phyloP scores from a whole-genome alignment of 2,888 invertebrate species.

The Bimastos eiseni region DNA sequence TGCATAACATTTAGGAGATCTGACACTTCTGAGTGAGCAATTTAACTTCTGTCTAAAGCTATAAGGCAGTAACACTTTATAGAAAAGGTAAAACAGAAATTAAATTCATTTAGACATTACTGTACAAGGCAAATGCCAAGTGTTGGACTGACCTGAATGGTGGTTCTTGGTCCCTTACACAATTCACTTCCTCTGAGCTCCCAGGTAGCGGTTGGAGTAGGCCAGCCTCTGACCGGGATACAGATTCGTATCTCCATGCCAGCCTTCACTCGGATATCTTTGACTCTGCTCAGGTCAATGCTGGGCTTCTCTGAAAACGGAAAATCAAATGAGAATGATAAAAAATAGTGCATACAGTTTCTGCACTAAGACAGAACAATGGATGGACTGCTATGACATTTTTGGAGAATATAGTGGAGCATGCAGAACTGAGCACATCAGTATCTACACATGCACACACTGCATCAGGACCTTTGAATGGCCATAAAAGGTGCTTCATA shows the following conservation, averaged over 20 bases:
- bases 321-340: background rate
- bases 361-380: background rate
- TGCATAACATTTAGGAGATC: no score
- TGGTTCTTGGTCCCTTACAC: constrained; percentile 27
- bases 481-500: no score
- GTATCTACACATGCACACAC: background rate
- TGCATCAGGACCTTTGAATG: no score
- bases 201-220: constrained; percentile 92
- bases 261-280: constrained; percentile 93
- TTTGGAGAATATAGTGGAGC: background rate
- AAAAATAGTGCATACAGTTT: background rate
- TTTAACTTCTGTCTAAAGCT: no score
- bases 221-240: constrained; percentile 89
- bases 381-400: background rate
- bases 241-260: constrained; percentile 97
- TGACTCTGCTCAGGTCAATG: constrained; percentile 72
- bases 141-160: constrained; percentile 26
- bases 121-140: background rate
- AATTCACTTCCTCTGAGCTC: constrained; percentile 50
- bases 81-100: background rate
- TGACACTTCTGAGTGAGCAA: no score
- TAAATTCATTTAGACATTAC: constrained; percentile 24
- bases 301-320: constrained; percentile 73
- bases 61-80: background rate
- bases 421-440: background rate